Percentiles rank a stretch among this genome's conserved stretches.
Evolutionary conservation across 2,113 vertebrate genomes (phyloP).

Genomic region (Theropithecus gelada): DNA sequence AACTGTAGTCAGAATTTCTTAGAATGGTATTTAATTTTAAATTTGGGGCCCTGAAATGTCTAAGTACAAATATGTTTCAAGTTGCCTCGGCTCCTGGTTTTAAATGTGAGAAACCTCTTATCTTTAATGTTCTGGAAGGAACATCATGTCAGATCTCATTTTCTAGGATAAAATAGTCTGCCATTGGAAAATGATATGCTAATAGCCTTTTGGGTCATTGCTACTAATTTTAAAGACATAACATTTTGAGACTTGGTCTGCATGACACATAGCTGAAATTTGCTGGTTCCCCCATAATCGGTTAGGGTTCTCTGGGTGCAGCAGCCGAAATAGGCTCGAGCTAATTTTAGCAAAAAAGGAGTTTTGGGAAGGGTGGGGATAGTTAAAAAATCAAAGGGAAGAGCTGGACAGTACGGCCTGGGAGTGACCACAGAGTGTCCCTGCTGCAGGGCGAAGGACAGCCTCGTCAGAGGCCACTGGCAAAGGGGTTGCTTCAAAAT

Average conservation of each 20-base stretch:
- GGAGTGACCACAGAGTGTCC: background rate
- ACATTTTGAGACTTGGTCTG: background rate
- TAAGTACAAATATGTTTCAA: background rate
- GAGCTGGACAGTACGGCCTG: background rate
- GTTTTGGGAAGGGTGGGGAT: background rate
- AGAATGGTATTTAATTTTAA: background rate
- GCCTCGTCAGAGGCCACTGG: background rate
- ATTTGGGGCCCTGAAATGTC: background rate
- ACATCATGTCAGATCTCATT: background rate
- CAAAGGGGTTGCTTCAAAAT: background rate
- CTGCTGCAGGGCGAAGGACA: accelerated
- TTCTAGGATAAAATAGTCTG: background rate
- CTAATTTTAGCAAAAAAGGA: background rate
- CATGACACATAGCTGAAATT: background rate
- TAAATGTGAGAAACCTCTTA: background rate
- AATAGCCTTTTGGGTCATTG: background rate
- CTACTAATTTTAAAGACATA: background rate
- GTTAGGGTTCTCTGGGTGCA: background rate
- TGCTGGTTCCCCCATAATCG: background rate
- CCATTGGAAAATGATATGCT: background rate
- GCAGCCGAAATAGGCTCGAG: background rate
- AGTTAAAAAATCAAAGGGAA: background rate
- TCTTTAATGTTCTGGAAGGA: background rate
- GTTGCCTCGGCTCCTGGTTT: constrained; percentile 1
- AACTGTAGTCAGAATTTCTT: background rate